phyloP scores from a whole-genome alignment of 2,797 vertebrate genomes.

The Coracias cyanogaster region DNA sequence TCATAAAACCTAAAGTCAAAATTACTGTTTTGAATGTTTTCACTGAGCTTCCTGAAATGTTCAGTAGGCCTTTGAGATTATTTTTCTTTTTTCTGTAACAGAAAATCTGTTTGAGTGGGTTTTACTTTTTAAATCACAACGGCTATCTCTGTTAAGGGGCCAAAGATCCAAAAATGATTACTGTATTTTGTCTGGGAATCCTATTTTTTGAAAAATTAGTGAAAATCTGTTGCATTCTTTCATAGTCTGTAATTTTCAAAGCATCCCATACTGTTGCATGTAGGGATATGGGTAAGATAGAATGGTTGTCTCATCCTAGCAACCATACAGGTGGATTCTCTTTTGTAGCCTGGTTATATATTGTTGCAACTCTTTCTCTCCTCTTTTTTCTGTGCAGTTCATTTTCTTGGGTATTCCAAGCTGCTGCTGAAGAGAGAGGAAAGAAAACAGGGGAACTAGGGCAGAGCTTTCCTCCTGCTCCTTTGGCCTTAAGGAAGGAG shows the following conservation, averaged over 20 bases:
- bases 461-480: background rate
- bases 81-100: background rate
- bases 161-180: background rate
- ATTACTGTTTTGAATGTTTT: background rate
- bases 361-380: background rate
- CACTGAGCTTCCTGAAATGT: background rate
- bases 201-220: background rate
- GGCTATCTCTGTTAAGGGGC: background rate
- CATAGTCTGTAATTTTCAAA: rapidly evolving
- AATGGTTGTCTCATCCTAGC: background rate
- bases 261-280: background rate
- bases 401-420: background rate
- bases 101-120: background rate
- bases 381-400: background rate
- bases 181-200: background rate
- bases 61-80: background rate
- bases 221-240: background rate
- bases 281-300: background rate
- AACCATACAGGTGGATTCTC: background rate
- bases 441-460: background rate
- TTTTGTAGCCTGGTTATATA: background rate
- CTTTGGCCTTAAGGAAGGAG: background rate
- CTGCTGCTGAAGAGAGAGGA: background rate
- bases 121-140: background rate
- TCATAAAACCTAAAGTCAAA: background rate